phyloP scores from a whole-genome alignment of 2,113 vertebrate genomes.

The Rhinoptilus africanus region DNA sequence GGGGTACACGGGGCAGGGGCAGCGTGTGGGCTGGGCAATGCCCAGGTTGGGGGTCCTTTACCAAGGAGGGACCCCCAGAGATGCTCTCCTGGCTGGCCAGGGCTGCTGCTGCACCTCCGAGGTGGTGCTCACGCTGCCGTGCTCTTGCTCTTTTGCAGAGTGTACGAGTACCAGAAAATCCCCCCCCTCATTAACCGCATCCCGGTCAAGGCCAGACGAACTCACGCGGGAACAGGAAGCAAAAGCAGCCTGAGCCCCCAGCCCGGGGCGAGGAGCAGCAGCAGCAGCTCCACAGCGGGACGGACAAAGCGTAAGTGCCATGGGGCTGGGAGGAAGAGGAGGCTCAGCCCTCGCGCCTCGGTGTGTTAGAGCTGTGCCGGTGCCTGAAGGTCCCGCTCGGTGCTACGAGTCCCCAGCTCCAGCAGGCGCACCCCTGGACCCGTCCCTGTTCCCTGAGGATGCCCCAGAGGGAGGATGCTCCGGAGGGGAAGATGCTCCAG shows the following conservation, averaged over 20 bases:
- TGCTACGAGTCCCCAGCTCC: not conserved
- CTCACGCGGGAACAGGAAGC: not conserved
- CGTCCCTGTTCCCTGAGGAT: not conserved
- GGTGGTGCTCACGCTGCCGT: rapidly evolving
- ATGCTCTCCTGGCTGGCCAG: not conserved
- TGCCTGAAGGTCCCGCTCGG: rapidly evolving
- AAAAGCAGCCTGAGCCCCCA: slow-evolving; percentile 39
- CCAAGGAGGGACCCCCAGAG: not conserved
- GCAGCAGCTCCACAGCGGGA: not conserved
- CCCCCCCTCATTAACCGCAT: slow-evolving; percentile 42
- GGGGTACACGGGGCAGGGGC: not conserved
- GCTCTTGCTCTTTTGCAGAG: not conserved
- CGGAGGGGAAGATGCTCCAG: not conserved
- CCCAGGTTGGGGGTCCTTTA: not conserved
- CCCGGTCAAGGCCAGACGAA: slow-evolving; percentile 45
- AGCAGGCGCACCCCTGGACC: not conserved
- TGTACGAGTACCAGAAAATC: slow-evolving; percentile 54
- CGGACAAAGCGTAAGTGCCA: slow-evolving; percentile 44
- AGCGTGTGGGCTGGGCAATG: not conserved
- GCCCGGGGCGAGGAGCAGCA: not conserved
- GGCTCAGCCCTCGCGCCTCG: rapidly evolving
- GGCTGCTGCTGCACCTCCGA: not conserved
- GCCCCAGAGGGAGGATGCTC: not conserved
- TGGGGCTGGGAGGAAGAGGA: not conserved
- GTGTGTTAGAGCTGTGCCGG: rapidly evolving